Evolutionary conservation across 2,888 invertebrate genomes (phyloP).

Genomic region (Cheilosia vernalis): DNA sequence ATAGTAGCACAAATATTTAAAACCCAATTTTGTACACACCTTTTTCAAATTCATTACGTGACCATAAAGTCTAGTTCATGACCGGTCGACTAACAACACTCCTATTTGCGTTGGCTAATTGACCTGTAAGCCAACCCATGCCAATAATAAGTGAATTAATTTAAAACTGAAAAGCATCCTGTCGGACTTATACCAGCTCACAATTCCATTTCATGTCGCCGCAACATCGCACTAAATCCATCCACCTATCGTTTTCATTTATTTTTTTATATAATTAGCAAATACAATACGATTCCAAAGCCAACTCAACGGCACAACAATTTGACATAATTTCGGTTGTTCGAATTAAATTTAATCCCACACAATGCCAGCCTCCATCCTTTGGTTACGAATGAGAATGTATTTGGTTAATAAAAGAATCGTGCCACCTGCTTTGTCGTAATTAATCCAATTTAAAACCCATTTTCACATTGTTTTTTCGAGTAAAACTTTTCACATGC

Average conservation of each 20-base stretch:
- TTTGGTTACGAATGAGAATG: slow-evolving; percentile 12
- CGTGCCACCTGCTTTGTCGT: not conserved
- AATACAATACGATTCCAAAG: slow-evolving; percentile 10
- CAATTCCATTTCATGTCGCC: not conserved
- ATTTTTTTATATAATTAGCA: slow-evolving; percentile 1
- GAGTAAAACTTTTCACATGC: slow-evolving; percentile 25
- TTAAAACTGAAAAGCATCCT: no score
- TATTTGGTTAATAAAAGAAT: not conserved
- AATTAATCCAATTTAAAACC: slow-evolving; percentile 21
- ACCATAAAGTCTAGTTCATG: no score
- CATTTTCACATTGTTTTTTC: slow-evolving; percentile 9
- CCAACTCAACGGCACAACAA: slow-evolving; percentile 4
- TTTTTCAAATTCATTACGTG: no score
- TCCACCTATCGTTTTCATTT: not conserved
- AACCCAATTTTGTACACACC: no score
- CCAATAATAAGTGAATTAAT: no score
- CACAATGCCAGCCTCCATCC: slow-evolving; percentile 20
- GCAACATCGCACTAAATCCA: slow-evolving; percentile 29
- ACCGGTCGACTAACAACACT: no score
- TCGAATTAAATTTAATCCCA: slow-evolving; percentile 52
- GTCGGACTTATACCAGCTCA: no score
- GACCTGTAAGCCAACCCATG: no score
- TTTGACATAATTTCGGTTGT: slow-evolving; percentile 36
- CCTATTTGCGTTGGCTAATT: no score
- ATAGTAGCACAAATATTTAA: no score